A percentile compares a stretch with the other conserved stretches of the same genome.
Conservation (phyloP, 2,888 invertebrate genomes). For the Nephrotoma guestfalica region DNA sequence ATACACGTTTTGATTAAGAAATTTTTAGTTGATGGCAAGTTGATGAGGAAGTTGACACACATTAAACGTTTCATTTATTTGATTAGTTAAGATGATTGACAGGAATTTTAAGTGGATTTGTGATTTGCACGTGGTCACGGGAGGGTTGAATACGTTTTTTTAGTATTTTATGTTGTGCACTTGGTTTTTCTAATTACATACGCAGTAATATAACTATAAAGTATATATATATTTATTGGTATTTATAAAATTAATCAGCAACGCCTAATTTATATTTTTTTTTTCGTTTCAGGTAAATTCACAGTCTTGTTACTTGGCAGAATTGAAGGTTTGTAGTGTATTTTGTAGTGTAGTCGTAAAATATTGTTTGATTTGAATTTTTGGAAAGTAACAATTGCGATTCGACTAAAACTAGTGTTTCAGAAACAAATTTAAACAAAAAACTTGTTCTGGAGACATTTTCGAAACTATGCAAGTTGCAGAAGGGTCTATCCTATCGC, state of each 20-base stretch:
- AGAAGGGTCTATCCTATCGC: too few species aligned
- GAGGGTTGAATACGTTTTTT: neutral
- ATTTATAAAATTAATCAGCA: neutral
- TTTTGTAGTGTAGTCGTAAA: too few species aligned
- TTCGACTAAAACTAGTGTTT: too few species aligned
- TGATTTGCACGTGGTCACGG: neutral
- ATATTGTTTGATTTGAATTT: too few species aligned
- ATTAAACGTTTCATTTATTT: neutral
- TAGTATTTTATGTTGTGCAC: neutral
- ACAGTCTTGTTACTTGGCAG: neutral
- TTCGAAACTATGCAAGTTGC: too few species aligned
- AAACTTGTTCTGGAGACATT: too few species aligned
- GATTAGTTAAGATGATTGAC: neutral
- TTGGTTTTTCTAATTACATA: too few species aligned
- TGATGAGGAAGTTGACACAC: neutral
- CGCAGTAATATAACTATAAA: too few species aligned
- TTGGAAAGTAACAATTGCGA: too few species aligned
- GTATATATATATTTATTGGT: neutral
- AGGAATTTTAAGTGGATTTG: neutral
- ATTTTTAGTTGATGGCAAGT: neutral
- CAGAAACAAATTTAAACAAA: too few species aligned
- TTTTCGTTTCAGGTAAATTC: neutral
- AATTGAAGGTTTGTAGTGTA: neutral
- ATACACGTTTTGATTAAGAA: neutral
- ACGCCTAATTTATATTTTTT: neutral